These are phyloP conservation scores for Tortrix viridana DNA, from an alignment of 2,888 invertebrate genomes.

Conservation along the genomic window DNA sequence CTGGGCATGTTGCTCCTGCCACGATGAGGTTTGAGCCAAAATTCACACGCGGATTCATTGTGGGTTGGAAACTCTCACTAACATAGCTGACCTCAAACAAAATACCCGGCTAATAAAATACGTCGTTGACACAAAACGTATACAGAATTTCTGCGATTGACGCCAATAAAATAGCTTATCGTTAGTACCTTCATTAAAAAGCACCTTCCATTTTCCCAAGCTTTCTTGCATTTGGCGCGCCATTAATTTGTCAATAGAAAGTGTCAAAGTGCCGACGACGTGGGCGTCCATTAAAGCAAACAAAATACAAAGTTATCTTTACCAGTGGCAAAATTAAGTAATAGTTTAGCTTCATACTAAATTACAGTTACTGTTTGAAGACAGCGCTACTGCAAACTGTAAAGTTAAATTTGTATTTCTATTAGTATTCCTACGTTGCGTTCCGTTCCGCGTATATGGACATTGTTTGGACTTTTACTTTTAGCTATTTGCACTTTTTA, in stretches of 20 bases:
- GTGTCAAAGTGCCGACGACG: slow-evolving; percentile 40
- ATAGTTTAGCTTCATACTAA: slow-evolving; percentile 9
- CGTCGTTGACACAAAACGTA: too few species aligned
- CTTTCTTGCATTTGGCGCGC: slow-evolving; percentile 29
- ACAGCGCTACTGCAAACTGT: slow-evolving; percentile 7
- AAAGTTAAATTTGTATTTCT: slow-evolving; percentile 12
- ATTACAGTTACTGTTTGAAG: slow-evolving; percentile 3
- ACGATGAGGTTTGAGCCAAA: too few species aligned
- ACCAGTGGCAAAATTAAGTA: slow-evolving; percentile 12
- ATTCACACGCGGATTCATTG: too few species aligned
- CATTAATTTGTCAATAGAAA: slow-evolving; percentile 50
- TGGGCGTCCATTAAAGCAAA: slow-evolving; percentile 28
- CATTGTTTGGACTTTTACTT: slow-evolving; percentile 71
- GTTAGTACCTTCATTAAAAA: slow-evolving; percentile 8
- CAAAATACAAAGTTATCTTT: slow-evolving; percentile 13
- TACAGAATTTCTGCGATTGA: slow-evolving; percentile 2
- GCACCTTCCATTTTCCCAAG: slow-evolving; percentile 25
- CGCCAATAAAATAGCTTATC: slow-evolving; percentile 13
- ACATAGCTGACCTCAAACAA: not conserved
- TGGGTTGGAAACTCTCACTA: too few species aligned
- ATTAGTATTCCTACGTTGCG: slow-evolving; percentile 21
- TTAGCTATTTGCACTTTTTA: slow-evolving; percentile 45
- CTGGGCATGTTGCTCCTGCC: too few species aligned
- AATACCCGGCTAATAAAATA: not conserved
- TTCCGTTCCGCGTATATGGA: slow-evolving; percentile 10